These are phyloP conservation scores for Ormyrus labotus DNA, from an alignment of 2,888 invertebrate genomes.

Conservation along the genomic window DNA sequence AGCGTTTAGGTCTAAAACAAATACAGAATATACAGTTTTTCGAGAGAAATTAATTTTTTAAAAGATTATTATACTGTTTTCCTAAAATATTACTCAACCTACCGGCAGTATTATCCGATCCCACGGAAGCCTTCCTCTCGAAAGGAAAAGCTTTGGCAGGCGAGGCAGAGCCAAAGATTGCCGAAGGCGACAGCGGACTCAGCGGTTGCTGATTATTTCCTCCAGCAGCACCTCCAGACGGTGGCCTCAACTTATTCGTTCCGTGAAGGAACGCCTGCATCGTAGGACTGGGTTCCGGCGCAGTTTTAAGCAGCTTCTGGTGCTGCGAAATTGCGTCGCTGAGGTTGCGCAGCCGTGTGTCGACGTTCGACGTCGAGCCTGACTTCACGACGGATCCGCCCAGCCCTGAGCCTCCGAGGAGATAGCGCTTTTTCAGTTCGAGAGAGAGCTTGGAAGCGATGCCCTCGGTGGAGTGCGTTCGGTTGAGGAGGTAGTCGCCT, in stretches of 20 bases:
- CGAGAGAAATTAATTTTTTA: neutral
- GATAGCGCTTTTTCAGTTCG: constrained; percentile 90
- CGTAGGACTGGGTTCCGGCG: constrained; percentile 82
- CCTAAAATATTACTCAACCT: neutral
- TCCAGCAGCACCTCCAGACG: constrained; percentile 45
- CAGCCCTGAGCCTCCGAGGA: constrained; percentile 83
- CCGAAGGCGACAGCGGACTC: constrained; percentile 72
- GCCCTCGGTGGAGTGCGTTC: constrained; percentile 91
- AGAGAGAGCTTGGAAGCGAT: constrained; percentile 91
- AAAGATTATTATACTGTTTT: neutral
- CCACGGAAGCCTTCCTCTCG: constrained; percentile 33
- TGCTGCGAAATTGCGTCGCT: constrained; percentile 91
- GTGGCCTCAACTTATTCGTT: constrained; percentile 70
- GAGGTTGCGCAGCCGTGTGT: constrained; percentile 89
- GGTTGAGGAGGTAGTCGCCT: constrained; percentile 87
- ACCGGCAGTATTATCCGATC: constrained; percentile 35
- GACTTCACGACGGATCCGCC: constrained; percentile 87
- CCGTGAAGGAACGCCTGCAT: constrained; percentile 83
- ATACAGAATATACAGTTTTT: too few relatives aligned
- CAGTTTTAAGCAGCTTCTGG: constrained; percentile 89
- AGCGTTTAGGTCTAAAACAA: constrained; percentile 53
- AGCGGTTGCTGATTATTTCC: constrained; percentile 44
- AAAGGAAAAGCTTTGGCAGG: constrained; percentile 59
- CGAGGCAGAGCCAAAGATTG: constrained; percentile 49
- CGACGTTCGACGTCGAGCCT: constrained; percentile 89